These are phyloP conservation scores for Sander lucioperca DNA, from an alignment of 2,113 vertebrate genomes.

Conservation along the genomic window DNA sequence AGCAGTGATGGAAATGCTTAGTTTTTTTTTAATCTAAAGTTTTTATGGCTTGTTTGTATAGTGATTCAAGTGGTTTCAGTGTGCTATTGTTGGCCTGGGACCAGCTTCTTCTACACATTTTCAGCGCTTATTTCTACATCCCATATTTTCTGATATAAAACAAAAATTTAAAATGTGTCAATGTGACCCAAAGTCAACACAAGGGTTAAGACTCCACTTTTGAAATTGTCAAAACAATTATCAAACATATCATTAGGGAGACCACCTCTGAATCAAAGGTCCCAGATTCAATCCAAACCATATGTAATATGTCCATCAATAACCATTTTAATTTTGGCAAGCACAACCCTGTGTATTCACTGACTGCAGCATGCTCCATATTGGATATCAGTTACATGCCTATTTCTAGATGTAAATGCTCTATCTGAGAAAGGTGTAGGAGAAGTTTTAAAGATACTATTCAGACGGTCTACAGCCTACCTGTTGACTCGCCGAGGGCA, in stretches of 20 bases:
- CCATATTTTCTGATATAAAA: too few species aligned
- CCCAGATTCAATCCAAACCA: not conserved
- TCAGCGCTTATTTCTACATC: too few species aligned
- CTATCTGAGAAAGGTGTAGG: not conserved
- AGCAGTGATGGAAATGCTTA: too few species aligned
- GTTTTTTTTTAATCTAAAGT: too few species aligned
- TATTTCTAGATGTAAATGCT: not conserved
- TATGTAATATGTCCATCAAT: not conserved
- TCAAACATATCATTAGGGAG: not conserved
- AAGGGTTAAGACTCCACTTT: not conserved
- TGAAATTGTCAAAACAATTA: not conserved
- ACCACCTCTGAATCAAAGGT: not conserved
- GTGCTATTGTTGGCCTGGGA: too few species aligned
- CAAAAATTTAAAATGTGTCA: too few species aligned
- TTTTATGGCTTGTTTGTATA: too few species aligned
- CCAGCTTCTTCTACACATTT: too few species aligned
- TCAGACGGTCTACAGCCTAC: constrained; percentile 69
- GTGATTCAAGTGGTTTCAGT: too few species aligned
- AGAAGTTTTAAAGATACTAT: not conserved
- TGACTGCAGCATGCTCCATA: not conserved
- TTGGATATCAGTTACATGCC: not conserved
- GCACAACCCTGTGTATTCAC: not conserved
- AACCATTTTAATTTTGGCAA: not conserved
- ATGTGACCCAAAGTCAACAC: too few species aligned
- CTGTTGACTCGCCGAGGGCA: constrained; percentile 98